Conservation (phyloP, 2,888 invertebrate species). For the Machimus atricapillus region DNA sequence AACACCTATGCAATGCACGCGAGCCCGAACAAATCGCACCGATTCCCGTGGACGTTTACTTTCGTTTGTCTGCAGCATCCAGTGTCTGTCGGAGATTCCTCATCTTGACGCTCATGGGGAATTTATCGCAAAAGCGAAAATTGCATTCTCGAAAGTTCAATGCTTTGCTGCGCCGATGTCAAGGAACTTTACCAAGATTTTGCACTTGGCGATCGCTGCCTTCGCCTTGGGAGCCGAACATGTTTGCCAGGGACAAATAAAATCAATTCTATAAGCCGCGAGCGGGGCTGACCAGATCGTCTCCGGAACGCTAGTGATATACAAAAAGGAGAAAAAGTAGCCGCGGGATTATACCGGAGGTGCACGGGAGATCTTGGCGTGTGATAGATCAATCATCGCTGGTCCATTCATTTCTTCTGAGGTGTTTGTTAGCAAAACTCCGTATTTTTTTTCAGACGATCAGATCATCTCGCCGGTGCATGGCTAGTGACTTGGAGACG, state of each 20-base stretch:
- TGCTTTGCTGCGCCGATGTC: constrained; percentile 31
- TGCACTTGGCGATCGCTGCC: neutral
- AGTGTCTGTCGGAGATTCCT: constrained; percentile 25
- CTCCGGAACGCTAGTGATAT: neutral
- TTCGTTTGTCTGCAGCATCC: constrained; percentile 17
- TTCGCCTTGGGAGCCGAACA: neutral
- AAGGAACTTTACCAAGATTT: constrained; percentile 37
- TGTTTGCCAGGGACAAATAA: constrained; percentile 19
- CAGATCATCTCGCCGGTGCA: neutral
- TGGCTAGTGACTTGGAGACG: neutral
- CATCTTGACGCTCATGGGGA: constrained; percentile 25
- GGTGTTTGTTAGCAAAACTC: neutral
- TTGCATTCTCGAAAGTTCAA: constrained; percentile 44
- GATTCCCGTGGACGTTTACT: constrained; percentile 4
- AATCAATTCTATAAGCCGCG: constrained; percentile 15
- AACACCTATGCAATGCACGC: constrained; percentile 4
- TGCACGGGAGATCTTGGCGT: neutral
- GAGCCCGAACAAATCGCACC: neutral
- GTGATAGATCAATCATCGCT: constrained; percentile 25
- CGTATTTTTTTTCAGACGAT: neutral
- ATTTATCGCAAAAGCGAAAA: constrained; percentile 43
- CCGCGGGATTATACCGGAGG: neutral
- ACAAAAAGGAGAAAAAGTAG: neutral
- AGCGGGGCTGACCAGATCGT: neutral
- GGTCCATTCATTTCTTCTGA: neutral